Evolutionary conservation across 2,888 invertebrate genomes (phyloP), one percentile per base, ranked within the genome.

Genomic region (Perizoma affinitatum): DNA sequence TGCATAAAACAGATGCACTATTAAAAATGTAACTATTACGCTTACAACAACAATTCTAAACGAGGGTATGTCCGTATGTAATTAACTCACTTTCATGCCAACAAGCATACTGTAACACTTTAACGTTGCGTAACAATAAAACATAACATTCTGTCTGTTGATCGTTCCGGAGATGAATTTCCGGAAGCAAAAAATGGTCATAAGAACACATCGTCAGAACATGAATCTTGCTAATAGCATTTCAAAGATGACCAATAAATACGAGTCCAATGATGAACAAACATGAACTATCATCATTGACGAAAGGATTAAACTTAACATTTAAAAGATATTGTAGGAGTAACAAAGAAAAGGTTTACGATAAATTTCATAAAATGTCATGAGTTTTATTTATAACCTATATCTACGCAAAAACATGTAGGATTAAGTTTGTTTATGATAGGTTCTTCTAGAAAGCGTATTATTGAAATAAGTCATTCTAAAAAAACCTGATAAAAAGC

Each of bases 11-110:
- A 6, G 6, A 36, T 42, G 6, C 50, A 40, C 50, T 48, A 22
- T 40, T 64, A 22, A 54, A n/a, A 52, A 44, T 56, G 51, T 53
- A 56, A 62, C 61, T 67, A 76, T 65, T 63, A 71, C 69, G 65
- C 63, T 71, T 71, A 76, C 69, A 63, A 58, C 61, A 68, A 66
- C 40, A 52, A 56, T 52, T 58, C 44, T 51, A 66, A 64, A 49
- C 51, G 35, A 22, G 64, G 70, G 78, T 78, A 81, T 80, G 73
- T 67, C 64, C 69, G 80, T 78, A 82, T 80, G 72, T 67, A 75
- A 87, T 85, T 85, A 87, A 85, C 84, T 90, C 87, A 82, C 89
- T 90, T 87, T 90, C 90, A 80, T 79, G 79, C 72, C 79, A 71
- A 70, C 70, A 68, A 60, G 77, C 82, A 78, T 80, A 81, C 70